phyloP scores from a whole-genome alignment of 1,140 invertebrate species.

The Drosophila baimaii region DNA sequence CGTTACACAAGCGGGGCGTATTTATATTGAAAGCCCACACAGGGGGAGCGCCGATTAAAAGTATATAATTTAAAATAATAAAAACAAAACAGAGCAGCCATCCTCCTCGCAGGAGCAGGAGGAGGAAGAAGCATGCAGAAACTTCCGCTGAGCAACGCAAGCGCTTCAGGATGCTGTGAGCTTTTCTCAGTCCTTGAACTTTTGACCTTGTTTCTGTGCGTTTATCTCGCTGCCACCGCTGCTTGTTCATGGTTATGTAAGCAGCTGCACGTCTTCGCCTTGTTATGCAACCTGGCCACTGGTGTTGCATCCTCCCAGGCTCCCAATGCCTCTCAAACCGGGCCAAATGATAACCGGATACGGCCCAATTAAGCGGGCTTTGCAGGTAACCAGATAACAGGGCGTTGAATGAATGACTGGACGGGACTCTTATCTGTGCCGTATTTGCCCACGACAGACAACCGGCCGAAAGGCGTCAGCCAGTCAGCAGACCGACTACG shows the following conservation, averaged over 20 bases:
- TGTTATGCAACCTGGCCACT: slow-evolving; percentile 59
- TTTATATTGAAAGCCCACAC: background rate
- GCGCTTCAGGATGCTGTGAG: slow-evolving; percentile 43
- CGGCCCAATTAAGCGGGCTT: slow-evolving; percentile 17
- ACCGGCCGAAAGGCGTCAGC: slow-evolving; percentile 12
- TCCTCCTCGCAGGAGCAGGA: background rate
- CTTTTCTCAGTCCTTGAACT: slow-evolving; percentile 78
- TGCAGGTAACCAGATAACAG: slow-evolving; percentile 28
- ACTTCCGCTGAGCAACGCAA: slow-evolving; percentile 58
- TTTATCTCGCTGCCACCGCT: background rate
- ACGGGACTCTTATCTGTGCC: slow-evolving; percentile 53
- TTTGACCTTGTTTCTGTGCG: slow-evolving; percentile 70
- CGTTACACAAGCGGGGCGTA: slow-evolving; percentile 15
- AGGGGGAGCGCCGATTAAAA: slow-evolving; percentile 18
- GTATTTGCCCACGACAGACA: slow-evolving; percentile 29
- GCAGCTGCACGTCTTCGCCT: slow-evolving; percentile 29
- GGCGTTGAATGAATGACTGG: slow-evolving; percentile 41
- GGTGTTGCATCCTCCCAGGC: slow-evolving; percentile 17
- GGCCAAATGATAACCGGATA: slow-evolving; percentile 6
- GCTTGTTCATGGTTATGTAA: slow-evolving; percentile 53
- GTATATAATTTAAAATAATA: slow-evolving; percentile 54
- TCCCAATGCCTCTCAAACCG: slow-evolving; percentile 56
- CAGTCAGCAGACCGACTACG: slow-evolving; percentile 17
- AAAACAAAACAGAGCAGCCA: slow-evolving; percentile 48
- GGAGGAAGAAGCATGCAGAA: background rate